Evolutionary conservation across 2,797 vertebrate genomes (phyloP), one percentile per base, ranked within the genome.

Genomic region (Micromesistius poutassou): DNA sequence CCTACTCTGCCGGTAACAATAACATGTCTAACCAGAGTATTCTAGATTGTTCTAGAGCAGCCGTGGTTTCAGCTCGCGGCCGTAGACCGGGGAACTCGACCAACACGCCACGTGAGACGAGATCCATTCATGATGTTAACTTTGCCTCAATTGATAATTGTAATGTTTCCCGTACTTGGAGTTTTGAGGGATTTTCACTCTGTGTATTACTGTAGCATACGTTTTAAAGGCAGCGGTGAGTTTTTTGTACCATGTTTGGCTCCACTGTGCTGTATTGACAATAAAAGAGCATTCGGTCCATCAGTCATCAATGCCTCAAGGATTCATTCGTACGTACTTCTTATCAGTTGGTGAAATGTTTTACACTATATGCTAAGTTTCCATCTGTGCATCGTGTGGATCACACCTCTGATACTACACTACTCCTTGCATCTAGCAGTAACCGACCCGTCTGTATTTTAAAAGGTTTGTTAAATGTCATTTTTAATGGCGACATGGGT

Each of bases 251-350:
- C 70, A 14, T 33, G 28, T 84, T 74, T 89, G 76, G 71, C 85
- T 88, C 88, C 89, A 83, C 77, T 87, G 90, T 92, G 85, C 79
- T 90, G 87, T 93, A 89, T 86, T 89, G 81, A 92, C 86, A 90
- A 91, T 92, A 87, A 93, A 94, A 87, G 82, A 90, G 83, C 85
- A 87, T 85, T 86, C 74, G 81, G 82, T 83, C 86, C 14, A 84
- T 74, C 73, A 28, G 14, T 28, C 46, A 8, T 14, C 66, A 42
- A n/a, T 35, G 30, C 71, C 33, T 78, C 31, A 7, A 22, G 13
- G 70, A 30, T 71, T 71, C 14, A 71, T 71, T 68, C 19, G 0
- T 30, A 33, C 30, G 4, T 30, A 12, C 12, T 31, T n/a, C 12
- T 31, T n/a, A 62, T n/a, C 55, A 16, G 8, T n/a, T 19, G 9